Evolutionary conservation across 1,140 invertebrate species (phyloP).

Genomic region (Planococcus citri): DNA sequence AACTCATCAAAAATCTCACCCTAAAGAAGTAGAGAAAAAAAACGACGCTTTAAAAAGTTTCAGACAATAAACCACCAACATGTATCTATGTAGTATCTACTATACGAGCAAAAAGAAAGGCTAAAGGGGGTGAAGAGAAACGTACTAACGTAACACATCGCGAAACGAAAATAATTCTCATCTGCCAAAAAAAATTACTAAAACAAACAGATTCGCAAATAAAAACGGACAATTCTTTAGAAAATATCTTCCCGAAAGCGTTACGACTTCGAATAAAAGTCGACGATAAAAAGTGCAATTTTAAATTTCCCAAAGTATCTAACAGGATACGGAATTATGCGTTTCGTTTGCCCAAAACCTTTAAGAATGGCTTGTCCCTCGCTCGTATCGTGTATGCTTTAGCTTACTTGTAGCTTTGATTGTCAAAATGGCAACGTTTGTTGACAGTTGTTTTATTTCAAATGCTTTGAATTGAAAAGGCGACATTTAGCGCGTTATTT

Average conservation of each 20-base stretch:
- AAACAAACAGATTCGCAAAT: background rate
- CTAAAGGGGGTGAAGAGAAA: too few species aligned
- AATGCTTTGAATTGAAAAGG: constrained; percentile 17
- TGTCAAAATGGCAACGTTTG: constrained; percentile 19
- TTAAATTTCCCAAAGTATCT: background rate
- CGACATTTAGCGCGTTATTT: constrained; percentile 13
- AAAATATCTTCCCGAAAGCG: background rate
- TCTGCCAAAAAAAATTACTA: constrained; percentile 7
- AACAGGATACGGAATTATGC: background rate
- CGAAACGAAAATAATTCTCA: constrained; percentile 3
- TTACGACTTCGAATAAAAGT: background rate
- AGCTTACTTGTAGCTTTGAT: constrained; percentile 1
- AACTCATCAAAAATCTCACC: too few species aligned
- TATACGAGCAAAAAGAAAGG: too few species aligned
- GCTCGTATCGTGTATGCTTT: too few species aligned
- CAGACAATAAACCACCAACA: too few species aligned
- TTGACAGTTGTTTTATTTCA: constrained; percentile 19
- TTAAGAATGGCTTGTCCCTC: background rate
- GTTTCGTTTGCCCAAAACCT: background rate
- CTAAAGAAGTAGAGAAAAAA: too few species aligned
- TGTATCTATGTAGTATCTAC: too few species aligned
- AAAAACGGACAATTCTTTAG: background rate
- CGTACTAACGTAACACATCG: background rate
- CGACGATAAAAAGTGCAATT: constrained; percentile 6
- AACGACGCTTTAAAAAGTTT: too few species aligned